Evolutionary conservation across 2,888 invertebrate species (phyloP).

Genomic region (Drosophila paracracens): DNA sequence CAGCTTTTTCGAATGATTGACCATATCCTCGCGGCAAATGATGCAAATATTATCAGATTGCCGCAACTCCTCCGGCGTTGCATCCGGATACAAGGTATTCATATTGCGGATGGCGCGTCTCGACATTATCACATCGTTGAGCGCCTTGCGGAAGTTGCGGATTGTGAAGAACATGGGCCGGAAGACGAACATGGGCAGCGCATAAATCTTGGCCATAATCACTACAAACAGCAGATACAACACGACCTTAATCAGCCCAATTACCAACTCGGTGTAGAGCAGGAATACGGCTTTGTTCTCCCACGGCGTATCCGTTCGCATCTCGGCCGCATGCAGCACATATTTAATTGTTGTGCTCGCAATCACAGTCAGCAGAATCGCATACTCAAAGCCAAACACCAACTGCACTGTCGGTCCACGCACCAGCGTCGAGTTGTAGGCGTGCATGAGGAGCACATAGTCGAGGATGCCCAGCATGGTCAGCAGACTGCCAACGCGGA

Average conservation of each 20-base stretch:
- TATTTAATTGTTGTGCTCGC: slow-evolving; percentile 97
- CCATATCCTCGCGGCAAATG: slow-evolving; percentile 94
- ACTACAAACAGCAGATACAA: slow-evolving; percentile 96
- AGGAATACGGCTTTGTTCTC: slow-evolving; percentile 99
- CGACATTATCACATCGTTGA: slow-evolving; percentile 98
- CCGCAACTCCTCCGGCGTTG: slow-evolving; percentile 95
- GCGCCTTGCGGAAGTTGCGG: slow-evolving; percentile 98
- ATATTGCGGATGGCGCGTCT: slow-evolving; percentile 98
- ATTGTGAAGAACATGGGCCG: slow-evolving; percentile 99
- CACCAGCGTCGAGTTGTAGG: slow-evolving; percentile 95
- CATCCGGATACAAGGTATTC: slow-evolving; percentile 99
- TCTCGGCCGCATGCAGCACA: slow-evolving; percentile 92
- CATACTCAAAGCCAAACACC: slow-evolving; percentile 99
- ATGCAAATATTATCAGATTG: slow-evolving; percentile 99
- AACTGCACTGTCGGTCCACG: slow-evolving; percentile 99
- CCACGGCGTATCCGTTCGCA: slow-evolving; percentile 96
- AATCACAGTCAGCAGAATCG: slow-evolving; percentile 96
- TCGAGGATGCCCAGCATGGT: slow-evolving; percentile 93
- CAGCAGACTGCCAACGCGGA: slow-evolving; percentile 94
- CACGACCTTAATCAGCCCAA: slow-evolving; percentile 93
- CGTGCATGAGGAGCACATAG: slow-evolving; percentile 95
- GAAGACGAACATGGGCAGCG: slow-evolving; percentile 98
- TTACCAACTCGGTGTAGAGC: slow-evolving; percentile 97
- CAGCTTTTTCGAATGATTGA: slow-evolving; percentile 94
- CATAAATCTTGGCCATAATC: slow-evolving; percentile 98